These are phyloP conservation scores for Oconnorella tubifera DNA, from an alignment of 2,888 invertebrate species.

Conservation along the genomic window DNA sequence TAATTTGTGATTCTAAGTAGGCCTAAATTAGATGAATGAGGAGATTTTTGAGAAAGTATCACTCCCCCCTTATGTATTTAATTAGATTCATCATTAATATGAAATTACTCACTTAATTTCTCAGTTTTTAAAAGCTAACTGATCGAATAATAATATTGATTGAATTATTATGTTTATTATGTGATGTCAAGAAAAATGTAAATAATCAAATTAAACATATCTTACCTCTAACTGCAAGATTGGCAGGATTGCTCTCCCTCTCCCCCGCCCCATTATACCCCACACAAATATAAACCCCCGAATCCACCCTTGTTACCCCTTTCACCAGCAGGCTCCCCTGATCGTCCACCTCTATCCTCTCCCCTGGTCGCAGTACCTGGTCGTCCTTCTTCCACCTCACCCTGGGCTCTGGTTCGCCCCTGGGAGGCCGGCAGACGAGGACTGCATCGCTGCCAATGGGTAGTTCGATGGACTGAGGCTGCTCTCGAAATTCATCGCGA, in stretches of 20 bases:
- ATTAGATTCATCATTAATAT: too few species aligned
- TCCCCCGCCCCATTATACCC: constrained; percentile 87
- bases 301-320: constrained; percentile 70
- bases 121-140: too few species aligned
- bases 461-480: constrained; percentile 63
- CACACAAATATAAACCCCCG: constrained; percentile 85
- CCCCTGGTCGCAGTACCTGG: constrained; percentile 14
- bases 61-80: too few species aligned
- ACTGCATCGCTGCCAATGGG: constrained; percentile 21
- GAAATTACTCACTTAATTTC: too few species aligned
- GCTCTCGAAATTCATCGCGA: constrained; percentile 80
- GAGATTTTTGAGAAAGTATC: too few species aligned
- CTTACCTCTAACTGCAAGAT: constrained; percentile 51
- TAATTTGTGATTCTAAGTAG: too few species aligned
- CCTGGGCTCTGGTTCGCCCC: constrained; percentile 32
- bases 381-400: constrained; percentile 55
- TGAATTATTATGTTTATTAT: too few species aligned
- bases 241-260: constrained; percentile 68
- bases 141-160: too few species aligned
- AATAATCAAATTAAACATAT: background rate
- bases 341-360: constrained; percentile 12
- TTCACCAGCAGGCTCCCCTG: constrained; percentile 74
- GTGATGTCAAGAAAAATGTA: too few species aligned
- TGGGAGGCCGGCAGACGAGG: constrained; percentile 28
- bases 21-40: too few species aligned